These are phyloP conservation scores for Phaethon lepturus DNA, from an alignment of 2,113 vertebrate species.

Conservation along the genomic window DNA sequence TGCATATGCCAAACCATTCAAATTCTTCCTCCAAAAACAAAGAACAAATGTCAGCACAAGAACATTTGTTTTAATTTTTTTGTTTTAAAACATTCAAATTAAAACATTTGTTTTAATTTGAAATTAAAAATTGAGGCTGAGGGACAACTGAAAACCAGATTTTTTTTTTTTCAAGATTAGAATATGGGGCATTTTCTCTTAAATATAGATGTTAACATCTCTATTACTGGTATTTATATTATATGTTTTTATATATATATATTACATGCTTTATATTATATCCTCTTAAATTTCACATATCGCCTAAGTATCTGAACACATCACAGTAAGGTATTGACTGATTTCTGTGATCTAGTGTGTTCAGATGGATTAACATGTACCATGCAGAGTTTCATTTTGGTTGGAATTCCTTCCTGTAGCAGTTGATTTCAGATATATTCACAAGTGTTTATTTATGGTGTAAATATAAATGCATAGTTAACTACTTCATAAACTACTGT, in stretches of 20 bases:
- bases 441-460: not conserved
- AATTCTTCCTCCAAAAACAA: not conserved
- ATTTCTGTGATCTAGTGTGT: not conserved
- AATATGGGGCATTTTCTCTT: not conserved
- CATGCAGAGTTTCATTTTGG: not conserved
- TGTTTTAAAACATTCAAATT: no score
- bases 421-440: not conserved
- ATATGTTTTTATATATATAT: not conserved
- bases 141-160: rapidly evolving
- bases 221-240: not conserved
- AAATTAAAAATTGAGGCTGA: not conserved
- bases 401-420: not conserved
- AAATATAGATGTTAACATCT: not conserved
- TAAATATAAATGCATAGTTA: not conserved
- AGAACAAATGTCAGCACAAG: not conserved
- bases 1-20: not conserved
- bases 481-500: not conserved
- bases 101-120: no score
- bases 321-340: not conserved
- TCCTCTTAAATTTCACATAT: not conserved
- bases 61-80: no score
- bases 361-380: not conserved
- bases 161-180: not conserved
- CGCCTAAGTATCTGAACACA: not conserved
- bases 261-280: not conserved